Evolutionary conservation across 2,888 invertebrate genomes (phyloP).

Genomic region (Neoitamus cyanurus): DNA sequence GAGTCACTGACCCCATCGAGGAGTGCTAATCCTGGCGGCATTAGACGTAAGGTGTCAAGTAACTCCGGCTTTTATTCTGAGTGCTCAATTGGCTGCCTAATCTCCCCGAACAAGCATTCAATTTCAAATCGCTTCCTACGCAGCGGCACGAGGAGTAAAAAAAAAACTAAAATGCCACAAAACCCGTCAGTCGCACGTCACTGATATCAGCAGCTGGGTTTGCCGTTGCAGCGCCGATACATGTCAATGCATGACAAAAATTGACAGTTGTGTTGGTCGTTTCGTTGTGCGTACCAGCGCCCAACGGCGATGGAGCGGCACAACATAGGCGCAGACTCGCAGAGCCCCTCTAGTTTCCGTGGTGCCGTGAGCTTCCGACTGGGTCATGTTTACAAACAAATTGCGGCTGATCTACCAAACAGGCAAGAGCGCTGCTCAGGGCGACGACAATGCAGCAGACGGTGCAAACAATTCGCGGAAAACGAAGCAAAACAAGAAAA

Average conservation of each 20-base stretch:
- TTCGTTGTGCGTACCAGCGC: neutral
- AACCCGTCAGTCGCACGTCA: neutral
- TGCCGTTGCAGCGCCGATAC: neutral
- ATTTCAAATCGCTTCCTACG: neutral
- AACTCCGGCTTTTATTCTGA: neutral
- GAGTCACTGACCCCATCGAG: neutral
- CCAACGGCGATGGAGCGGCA: neutral
- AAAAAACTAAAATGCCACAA: neutral
- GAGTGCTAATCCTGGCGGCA: neutral
- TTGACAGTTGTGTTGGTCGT: neutral
- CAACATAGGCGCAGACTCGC: conserved; percentile 7
- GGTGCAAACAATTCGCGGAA: neutral
- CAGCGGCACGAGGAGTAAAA: neutral
- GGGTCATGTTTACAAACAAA: conserved; percentile 38
- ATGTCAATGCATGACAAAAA: neutral
- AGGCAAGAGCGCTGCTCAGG: neutral
- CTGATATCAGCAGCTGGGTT: neutral
- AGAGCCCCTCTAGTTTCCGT: neutral
- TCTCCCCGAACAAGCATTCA: neutral
- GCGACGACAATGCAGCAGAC: neutral
- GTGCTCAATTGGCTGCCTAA: neutral
- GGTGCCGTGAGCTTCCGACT: neutral
- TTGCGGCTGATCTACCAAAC: neutral
- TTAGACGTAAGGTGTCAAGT: neutral
- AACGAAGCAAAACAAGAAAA: neutral